Conservation (phyloP, 2,888 invertebrate species). For the Pelosia muscerda region DNA sequence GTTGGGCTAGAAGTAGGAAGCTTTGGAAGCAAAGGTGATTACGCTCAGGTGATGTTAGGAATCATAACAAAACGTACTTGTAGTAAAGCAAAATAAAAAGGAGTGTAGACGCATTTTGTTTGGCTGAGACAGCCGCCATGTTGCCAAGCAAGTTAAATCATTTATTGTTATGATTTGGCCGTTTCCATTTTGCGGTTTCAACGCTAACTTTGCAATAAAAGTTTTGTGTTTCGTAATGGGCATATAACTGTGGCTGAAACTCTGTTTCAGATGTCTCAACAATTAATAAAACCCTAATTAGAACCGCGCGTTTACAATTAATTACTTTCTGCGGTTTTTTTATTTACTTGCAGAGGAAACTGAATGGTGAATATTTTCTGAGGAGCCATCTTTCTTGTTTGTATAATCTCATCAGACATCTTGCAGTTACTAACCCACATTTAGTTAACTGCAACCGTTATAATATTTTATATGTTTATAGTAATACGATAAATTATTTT, state of each 20-base stretch:
- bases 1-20: too few species aligned
- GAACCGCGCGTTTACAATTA: not conserved
- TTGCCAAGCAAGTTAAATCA: not conserved
- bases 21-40: too few species aligned
- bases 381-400: not conserved
- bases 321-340: not conserved
- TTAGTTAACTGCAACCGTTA: too few species aligned
- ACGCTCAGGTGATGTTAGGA: too few species aligned
- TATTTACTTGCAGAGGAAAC: not conserved
- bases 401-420: too few species aligned
- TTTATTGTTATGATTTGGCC: constrained; percentile 1
- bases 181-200: constrained; percentile 3
- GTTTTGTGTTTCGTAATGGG: not conserved
- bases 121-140: not conserved
- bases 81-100: not conserved
- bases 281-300: not conserved
- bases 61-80: not conserved
- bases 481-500: too few species aligned
- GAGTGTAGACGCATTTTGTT: not conserved
- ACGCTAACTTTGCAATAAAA: not conserved
- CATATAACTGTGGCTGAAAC: not conserved
- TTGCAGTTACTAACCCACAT: too few species aligned
- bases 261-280: not conserved
- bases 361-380: not conserved
- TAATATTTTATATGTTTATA: too few species aligned